Evolutionary conservation across 2,888 invertebrate genomes (phyloP).

Genomic region (Andrena bucephala): DNA sequence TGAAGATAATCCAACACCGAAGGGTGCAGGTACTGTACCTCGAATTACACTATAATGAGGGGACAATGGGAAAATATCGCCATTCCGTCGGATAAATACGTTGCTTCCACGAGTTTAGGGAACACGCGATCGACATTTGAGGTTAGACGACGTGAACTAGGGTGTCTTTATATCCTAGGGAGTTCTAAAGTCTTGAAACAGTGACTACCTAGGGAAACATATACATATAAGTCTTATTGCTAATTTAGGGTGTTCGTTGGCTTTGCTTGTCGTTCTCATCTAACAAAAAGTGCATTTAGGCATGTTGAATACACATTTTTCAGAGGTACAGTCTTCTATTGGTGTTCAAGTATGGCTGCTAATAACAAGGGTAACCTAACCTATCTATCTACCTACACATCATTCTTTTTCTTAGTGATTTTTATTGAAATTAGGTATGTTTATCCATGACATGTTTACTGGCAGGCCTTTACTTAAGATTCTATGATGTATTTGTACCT

Average conservation of each 20-base stretch:
- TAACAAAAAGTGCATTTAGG: neutral
- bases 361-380: no score
- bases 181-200: neutral
- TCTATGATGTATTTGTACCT: constrained; percentile 88
- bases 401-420: neutral
- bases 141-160: neutral
- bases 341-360: no score
- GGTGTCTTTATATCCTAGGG: neutral
- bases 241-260: neutral
- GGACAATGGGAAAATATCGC: constrained; percentile 21
- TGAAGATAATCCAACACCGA: constrained; percentile 64
- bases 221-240: neutral
- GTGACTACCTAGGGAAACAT: neutral
- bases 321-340: no score
- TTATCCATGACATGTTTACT: neutral
- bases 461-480: neutral
- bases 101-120: constrained; percentile 3
- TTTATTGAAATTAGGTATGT: neutral
- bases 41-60: constrained; percentile 49
- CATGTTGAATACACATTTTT: neutral
- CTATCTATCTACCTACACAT: no score
- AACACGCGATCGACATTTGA: constrained; percentile 23
- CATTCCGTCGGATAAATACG: constrained; percentile 42
- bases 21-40: constrained; percentile 47
- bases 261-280: neutral